Conservation (phyloP, 2,888 invertebrate species). For the Itoplectis maculator region DNA sequence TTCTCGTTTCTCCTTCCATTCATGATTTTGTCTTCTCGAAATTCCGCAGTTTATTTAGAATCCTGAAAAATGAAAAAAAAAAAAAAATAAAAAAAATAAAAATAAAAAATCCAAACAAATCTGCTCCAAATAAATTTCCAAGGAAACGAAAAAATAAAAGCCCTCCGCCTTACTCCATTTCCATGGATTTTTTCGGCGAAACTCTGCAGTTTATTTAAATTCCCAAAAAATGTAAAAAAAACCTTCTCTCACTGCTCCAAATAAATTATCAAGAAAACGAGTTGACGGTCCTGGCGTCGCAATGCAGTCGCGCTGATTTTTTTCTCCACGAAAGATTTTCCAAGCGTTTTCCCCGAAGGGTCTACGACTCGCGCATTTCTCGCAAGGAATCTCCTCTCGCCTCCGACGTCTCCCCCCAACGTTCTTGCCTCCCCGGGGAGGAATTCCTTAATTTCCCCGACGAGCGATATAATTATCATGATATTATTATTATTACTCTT, state of each 20-base stretch:
- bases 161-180: no score
- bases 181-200: no score
- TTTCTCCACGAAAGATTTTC: background rate
- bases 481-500: slow-evolving; percentile 55
- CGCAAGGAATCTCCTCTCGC: background rate
- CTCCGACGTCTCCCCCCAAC: background rate
- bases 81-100: no score
- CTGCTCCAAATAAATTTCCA: background rate
- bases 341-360: background rate
- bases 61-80: no score
- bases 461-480: slow-evolving; percentile 52
- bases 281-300: background rate
- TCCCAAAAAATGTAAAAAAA: background rate
- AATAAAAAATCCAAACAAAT: background rate
- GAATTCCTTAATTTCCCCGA: slow-evolving; percentile 45
- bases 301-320: background rate
- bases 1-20: background rate
- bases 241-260: no score
- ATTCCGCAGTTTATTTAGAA: no score
- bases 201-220: background rate
- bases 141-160: no score
- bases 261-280: no score
- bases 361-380: background rate
- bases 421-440: no score
- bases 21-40: no score